Base-by-base conservation (phyloP, 2,888 invertebrate genomes). In the Pristionchus arcanus region DNA sequence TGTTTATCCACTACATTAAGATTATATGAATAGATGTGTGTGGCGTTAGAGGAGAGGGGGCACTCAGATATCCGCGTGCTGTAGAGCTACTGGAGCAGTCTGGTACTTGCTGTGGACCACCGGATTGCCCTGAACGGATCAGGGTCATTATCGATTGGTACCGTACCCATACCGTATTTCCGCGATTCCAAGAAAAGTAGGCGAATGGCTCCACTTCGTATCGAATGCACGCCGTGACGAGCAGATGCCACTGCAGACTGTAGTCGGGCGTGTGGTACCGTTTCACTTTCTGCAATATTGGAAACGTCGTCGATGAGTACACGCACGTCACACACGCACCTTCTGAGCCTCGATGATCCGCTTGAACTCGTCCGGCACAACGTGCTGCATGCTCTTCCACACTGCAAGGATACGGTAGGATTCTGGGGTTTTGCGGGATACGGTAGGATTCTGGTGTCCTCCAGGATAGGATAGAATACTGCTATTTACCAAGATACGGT, bases 131-230 rank as follows among this genome's bases (percentile, higher is more conserved):
- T 81, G 49, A 37, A 49, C 4, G 31, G 28, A 11, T 21, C 15
- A 53, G 31, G 25, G 28, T 3, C 28, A 53, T 42, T 81, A 81
- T 53, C 49, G 49, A 81, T 42, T 53, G n/a, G n/a, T 7, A 81
- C 31, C 42, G 42, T 31, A 37, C 28, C n/a, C 11, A 16, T 81
- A 81, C 81, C 49, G 81, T 81, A 81, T 81, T 81, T 13, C 81
- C 42, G n/a, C 49, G 81, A 42, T 81, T 81, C 81, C 81, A 81
- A 13, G 81, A 49, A 49, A 81, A 81, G 49, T 81, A 81, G 11
- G 81, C 81, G 49, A 81, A 81, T 15, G 81, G 81, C 19, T 81
- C 81, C 13, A 81, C 81, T 53, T 81, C 81, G 81, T 81, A 53
- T 49, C 81, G 42, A 53, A 49, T 81, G 81, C 81, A 81, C 15